Conservation (phyloP, 2,113 vertebrate species). For the Micronisus gabar region DNA sequence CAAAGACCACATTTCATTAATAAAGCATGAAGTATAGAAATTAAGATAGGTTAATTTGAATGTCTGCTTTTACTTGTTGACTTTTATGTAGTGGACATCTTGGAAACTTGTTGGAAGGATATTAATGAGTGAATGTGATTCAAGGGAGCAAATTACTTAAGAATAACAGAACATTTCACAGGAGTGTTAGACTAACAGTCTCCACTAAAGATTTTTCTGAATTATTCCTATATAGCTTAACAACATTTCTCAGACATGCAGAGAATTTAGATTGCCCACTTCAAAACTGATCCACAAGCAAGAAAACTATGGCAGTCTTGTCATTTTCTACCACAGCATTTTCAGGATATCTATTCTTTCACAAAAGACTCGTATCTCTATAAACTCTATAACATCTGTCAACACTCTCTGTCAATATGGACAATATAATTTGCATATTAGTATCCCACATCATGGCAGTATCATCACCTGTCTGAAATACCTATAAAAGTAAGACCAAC, state of each 20-base stretch:
- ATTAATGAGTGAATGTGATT: background rate
- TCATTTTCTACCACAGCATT: background rate
- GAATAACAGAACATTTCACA: background rate
- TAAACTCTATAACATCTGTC: background rate
- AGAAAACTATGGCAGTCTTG: background rate
- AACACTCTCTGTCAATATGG: background rate
- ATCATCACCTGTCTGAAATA: background rate
- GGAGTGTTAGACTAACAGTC: background rate
- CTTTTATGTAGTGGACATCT: background rate
- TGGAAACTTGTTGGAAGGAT: background rate
- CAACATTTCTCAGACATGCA: background rate
- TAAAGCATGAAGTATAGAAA: background rate
- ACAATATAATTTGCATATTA: background rate
- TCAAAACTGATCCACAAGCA: background rate
- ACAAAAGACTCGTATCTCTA: background rate
- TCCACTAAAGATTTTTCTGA: background rate
- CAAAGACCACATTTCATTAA: background rate
- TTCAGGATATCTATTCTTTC: background rate
- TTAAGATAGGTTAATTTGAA: background rate
- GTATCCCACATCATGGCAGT: background rate
- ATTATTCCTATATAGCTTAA: background rate
- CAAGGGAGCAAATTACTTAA: background rate
- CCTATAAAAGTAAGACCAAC: background rate
- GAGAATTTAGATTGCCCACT: background rate
- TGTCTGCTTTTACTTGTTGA: background rate